Base-by-base conservation (phyloP, 2,113 vertebrate species). In the Arenaria interpres region DNA sequence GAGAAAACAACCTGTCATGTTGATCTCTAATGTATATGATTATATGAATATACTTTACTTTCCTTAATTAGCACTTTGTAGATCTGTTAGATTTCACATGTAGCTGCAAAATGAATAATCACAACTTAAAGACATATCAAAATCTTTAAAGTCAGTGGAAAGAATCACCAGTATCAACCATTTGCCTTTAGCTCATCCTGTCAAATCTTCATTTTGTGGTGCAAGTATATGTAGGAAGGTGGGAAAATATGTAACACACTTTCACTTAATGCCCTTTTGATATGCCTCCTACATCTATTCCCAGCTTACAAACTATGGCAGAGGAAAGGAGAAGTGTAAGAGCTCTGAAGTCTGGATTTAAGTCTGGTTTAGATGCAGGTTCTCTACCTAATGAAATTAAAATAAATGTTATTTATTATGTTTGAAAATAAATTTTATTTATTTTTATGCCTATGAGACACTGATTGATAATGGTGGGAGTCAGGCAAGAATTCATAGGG, bases 1-100 rank as follows among this genome's bases (percentile, higher is more conserved):
- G 18, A n/a, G 67, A 90, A 93, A 94, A 50, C 76, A 93, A 88
- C 74, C 74, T 95, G 91, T 91, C 89, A 94, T 91, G 79, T 28
- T 88, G 78, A 76, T 95, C 78, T 88, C 81, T 85, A 72, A 87
- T 90, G 46, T 83, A 51, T 90, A 41, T 95, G 59, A 81, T 96
- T 94, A 86, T 54, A 71, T 71, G 75, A 86, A 63, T 88, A 76
- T 74, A 54, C 50, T 85, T 87, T 78, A n/a, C 57, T 83, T 94
- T 69, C 57, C 63, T 74, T 88, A 93, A 94, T 93, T 94, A 88
- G n/a, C 21, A 56, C 67, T 78, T 37, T 90, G 66, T 48, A 83
- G 32, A 33, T 82, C 14, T 46, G 32, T 54, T 95, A 85, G 63
- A 80, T 77, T 93, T 96, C 82, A 62, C 10, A 25, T 67, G n/a